Conservation (phyloP, 2,797 vertebrate genomes). For the Anomalospiza imberbis region DNA sequence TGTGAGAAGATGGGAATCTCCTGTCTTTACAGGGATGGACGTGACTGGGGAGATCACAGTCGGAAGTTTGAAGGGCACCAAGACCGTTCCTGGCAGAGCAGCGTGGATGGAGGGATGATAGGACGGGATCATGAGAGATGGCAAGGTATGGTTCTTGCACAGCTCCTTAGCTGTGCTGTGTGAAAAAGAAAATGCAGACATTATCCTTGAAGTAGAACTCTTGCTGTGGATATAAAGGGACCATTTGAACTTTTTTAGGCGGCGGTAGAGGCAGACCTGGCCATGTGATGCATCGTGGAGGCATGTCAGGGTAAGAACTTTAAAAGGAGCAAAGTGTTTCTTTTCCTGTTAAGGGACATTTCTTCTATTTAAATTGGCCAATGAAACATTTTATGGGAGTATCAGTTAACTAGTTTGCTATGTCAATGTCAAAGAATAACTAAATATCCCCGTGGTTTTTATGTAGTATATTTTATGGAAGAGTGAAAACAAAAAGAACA, state of each 20-base stretch:
- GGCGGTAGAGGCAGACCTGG: conserved; percentile 87
- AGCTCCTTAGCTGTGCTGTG: neutral
- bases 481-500: neutral
- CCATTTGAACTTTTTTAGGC: conserved; percentile 46
- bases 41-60: conserved; percentile 88
- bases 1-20: neutral
- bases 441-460: neutral
- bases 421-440: neutral
- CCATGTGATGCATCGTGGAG: conserved; percentile 85
- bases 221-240: neutral
- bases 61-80: conserved; percentile 87
- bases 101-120: conserved; percentile 47
- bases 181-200: neutral
- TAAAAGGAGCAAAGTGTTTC: neutral
- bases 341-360: neutral
- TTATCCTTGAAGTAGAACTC: neutral
- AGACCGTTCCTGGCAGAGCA: conserved; percentile 71
- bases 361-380: neutral
- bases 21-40: conserved; percentile 76
- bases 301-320: conserved; percentile 86
- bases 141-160: conserved; percentile 58
- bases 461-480: neutral
- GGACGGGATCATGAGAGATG: conserved; percentile 70
- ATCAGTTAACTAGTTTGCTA: neutral
- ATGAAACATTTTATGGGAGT: neutral